Evolutionary conservation across 2,888 invertebrate species (phyloP).

Genomic region (Pollenia angustigena): DNA sequence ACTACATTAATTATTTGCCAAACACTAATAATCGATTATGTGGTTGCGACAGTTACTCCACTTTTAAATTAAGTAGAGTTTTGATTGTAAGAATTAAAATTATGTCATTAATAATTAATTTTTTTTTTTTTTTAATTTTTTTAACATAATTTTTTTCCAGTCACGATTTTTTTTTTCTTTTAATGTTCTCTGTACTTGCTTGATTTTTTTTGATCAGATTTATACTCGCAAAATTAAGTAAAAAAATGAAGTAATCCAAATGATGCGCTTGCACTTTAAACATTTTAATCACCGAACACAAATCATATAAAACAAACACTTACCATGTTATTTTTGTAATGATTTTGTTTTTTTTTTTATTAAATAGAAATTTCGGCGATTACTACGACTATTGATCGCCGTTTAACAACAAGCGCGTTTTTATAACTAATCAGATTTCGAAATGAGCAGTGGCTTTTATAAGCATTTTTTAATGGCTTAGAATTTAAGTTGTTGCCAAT

Average conservation of each 20-base stretch:
- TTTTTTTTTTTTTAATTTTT: not conserved
- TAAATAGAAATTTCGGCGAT: constrained; percentile 33
- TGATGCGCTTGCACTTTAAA: constrained; percentile 16
- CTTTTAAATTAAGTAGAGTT: constrained; percentile 16
- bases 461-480: constrained; percentile 52
- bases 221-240: not conserved
- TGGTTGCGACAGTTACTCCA: constrained; percentile 17
- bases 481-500: constrained; percentile 61
- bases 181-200: not conserved
- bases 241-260: not conserved
- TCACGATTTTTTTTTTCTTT: constrained; percentile 22
- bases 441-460: constrained; percentile 69
- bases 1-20: constrained; percentile 28
- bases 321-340: constrained; percentile 59
- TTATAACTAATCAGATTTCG: constrained; percentile 65
- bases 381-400: constrained; percentile 4
- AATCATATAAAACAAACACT: constrained; percentile 45
- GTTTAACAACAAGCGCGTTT: constrained; percentile 60
- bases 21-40: constrained; percentile 31
- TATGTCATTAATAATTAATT: not conserved
- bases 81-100: not conserved
- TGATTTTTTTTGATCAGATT: not conserved
- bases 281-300: constrained; percentile 9
- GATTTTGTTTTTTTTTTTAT: constrained; percentile 37
- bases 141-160: constrained; percentile 45